Evolutionary conservation across 2,797 vertebrate species (phyloP), one percentile per base, ranked within the genome.

Genomic region (Phyllotis vaccarum): DNA sequence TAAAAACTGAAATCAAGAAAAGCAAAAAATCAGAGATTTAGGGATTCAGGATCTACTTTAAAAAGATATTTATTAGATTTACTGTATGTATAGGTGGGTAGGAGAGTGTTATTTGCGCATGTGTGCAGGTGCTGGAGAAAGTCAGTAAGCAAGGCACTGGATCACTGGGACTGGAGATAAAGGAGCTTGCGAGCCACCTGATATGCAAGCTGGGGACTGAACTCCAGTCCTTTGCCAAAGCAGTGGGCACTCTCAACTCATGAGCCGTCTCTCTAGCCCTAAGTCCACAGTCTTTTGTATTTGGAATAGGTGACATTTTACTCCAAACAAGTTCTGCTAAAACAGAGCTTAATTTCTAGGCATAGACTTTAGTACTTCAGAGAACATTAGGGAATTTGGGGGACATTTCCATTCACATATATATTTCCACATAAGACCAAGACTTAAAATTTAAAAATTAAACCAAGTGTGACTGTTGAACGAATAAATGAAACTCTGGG

Each of bases 261-360:
- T 29, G 66, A 56, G 34, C 22, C 34, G 13, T 72, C 46, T 70
- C 24, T 70, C 49, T 54, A 86, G 49, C 37, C 16, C n/a, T 16
- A 27, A 90, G 21, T n/a, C 8, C 43, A 46, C 24, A 16, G 49
- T 91, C 78, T 95, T 95, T 76, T 90, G 43, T 93, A 86, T 52
- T 92, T 90, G 13, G 9, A 82, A 13, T 37, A 79, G 34, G 31
- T 75, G 31, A 68, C 52, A 74, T 89, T 8, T 89, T 95, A 58
- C 6, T 66, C 24, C 68, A 60, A 96, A 54, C 13, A 88, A 74
- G n/a, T 86, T 93, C 49, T 24, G 21, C 49, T 89, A 60, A 95
- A 94, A 87, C 1, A n/a, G 72, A 81, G 54, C 40, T 92, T 87
- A 78, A 88, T 66, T 75, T 37, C 21, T 94, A 90, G 93, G 37